phyloP scores from a whole-genome alignment of 1,140 invertebrate species.

The Ceratitis capitata region DNA sequence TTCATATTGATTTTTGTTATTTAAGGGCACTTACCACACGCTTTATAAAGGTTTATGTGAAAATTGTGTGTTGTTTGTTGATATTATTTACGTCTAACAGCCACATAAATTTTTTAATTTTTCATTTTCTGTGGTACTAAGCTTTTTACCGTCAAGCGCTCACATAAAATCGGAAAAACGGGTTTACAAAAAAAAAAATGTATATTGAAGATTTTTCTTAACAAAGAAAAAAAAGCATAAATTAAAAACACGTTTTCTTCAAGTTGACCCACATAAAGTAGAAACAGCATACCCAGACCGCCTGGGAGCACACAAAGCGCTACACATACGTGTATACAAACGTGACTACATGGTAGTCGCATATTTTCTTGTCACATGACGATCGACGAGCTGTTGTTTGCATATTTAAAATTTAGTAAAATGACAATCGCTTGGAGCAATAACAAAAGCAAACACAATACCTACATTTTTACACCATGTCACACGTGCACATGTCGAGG shows the following conservation, averaged over 20 bases:
- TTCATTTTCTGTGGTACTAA: neutral
- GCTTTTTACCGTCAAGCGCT: no score
- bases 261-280: neutral
- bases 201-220: no score
- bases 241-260: neutral
- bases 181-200: neutral
- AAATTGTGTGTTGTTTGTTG: no score
- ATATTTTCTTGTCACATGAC: neutral
- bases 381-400: neutral
- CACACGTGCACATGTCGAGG: neutral
- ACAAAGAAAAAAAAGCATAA: neutral
- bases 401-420: slow-evolving; percentile 3
- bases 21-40: neutral
- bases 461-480: neutral
- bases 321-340: neutral
- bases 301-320: neutral
- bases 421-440: neutral
- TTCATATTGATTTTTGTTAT: no score
- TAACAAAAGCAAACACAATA: neutral
- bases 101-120: neutral
- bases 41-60: neutral
- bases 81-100: neutral
- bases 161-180: no score
- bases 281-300: neutral
- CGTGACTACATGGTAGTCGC: neutral